Conservation (phyloP, 2,797 vertebrate genomes). For the Chanos chanos region DNA sequence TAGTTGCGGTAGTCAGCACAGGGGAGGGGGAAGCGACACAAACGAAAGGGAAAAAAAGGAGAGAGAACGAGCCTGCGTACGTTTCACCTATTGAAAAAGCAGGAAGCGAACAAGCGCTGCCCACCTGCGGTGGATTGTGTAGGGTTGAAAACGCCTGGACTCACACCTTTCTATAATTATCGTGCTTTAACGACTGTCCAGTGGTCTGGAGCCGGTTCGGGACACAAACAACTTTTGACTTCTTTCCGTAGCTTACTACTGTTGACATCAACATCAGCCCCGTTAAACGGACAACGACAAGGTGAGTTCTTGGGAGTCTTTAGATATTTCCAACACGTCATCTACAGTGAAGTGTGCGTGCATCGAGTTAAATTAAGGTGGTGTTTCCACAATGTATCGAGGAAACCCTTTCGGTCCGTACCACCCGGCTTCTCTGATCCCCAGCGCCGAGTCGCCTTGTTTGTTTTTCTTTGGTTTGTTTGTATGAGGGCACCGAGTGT, state of each 20-base stretch:
- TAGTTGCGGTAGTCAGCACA: background rate
- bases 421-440: background rate
- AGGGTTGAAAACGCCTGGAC: background rate
- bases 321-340: too few relatives aligned
- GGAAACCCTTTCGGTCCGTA: background rate
- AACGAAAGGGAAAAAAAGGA: slow-evolving; percentile 40
- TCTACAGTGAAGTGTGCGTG: too few relatives aligned
- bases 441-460: background rate
- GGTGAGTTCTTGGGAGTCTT: slow-evolving; percentile 27
- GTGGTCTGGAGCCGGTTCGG: background rate
- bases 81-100: slow-evolving; percentile 54
- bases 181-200: background rate
- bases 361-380: background rate
- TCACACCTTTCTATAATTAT: background rate
- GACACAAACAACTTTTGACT: slow-evolving; percentile 5
- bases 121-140: slow-evolving; percentile 48
- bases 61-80: background rate
- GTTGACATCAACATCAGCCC: background rate
- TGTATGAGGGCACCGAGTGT: too few relatives aligned
- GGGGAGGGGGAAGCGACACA: slow-evolving; percentile 13
- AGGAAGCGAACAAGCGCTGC: slow-evolving; percentile 56
- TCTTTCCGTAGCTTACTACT: slow-evolving; percentile 17
- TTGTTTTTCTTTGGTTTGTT: too few relatives aligned
- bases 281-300: slow-evolving; percentile 8
- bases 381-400: background rate